phyloP scores from a whole-genome alignment of 2,113 vertebrate genomes.

The Chitala chitala region DNA sequence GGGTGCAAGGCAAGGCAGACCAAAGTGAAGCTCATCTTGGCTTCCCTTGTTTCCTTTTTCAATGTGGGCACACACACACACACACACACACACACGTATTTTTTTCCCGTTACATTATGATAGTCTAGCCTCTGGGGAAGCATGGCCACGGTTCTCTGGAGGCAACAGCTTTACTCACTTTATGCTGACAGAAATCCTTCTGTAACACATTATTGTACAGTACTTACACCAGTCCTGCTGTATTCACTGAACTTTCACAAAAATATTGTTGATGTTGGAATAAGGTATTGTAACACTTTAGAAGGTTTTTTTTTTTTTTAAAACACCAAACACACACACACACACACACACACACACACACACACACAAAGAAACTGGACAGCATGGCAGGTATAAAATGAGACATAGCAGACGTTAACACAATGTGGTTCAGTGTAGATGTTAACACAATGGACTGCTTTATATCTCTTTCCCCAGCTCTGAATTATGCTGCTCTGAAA shows the following conservation, averaged over 20 bases:
- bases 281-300: no score
- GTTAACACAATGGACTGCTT: constrained; percentile 36
- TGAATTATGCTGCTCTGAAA: constrained; percentile 52
- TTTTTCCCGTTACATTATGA: no score
- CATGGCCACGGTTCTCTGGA: no score
- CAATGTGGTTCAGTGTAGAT: not conserved
- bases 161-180: no score
- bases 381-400: constrained; percentile 35
- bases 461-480: constrained; percentile 44
- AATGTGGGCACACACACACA: constrained; percentile 21
- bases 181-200: not conserved
- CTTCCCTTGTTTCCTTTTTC: no score
- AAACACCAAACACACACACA: no score
- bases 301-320: no score
- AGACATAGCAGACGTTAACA: constrained; percentile 16
- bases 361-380: not conserved
- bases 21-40: no score
- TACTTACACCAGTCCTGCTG: not conserved
- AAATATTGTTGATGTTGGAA: no score
- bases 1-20: no score
- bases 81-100: constrained; percentile 34
- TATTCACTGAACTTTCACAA: constrained; percentile 2
- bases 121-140: no score
- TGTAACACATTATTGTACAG: constrained; percentile 26
- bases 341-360: no score